Evolutionary conservation across 2,888 invertebrate species (phyloP).

Genomic region (Adelognathus sp.): DNA sequence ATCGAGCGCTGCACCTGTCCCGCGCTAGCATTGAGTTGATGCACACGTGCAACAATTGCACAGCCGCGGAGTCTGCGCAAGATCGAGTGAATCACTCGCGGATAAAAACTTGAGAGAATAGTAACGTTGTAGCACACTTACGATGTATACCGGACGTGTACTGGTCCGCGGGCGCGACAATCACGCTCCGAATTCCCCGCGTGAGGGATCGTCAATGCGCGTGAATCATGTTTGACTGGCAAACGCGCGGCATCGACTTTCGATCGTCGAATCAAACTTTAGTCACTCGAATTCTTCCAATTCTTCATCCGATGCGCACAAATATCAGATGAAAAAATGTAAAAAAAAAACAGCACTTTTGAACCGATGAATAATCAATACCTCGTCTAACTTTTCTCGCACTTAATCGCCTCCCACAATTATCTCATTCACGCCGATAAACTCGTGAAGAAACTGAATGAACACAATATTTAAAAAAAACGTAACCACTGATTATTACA

Average conservation of each 20-base stretch:
- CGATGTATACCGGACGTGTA: conserved; percentile 47
- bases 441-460: conserved; percentile 27
- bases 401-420: conserved; percentile 5
- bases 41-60: neutral
- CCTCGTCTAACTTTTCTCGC: conserved; percentile 11
- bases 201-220: conserved; percentile 70
- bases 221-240: conserved; percentile 71
- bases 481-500: neutral
- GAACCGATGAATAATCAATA: neutral
- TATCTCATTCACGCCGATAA: conserved; percentile 3
- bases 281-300: conserved; percentile 32
- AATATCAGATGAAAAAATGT: neutral
- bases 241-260: conserved; percentile 70
- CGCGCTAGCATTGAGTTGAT: conserved; percentile 5
- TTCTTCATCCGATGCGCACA: conserved; percentile 5
- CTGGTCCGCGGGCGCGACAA: conserved; percentile 16
- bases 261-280: conserved; percentile 7
- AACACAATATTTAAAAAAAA: neutral
- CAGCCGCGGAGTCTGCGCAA: neutral
- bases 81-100: neutral
- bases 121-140: conserved; percentile 22
- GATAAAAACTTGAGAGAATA: neutral
- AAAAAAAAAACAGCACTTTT: neutral
- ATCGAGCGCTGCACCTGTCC: conserved; percentile 7
- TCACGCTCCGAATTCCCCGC: conserved; percentile 35